Evolutionary conservation across 2,888 invertebrate species (phyloP), one percentile per base, ranked within the genome.

Genomic region (Crossocerus cetratus): DNA sequence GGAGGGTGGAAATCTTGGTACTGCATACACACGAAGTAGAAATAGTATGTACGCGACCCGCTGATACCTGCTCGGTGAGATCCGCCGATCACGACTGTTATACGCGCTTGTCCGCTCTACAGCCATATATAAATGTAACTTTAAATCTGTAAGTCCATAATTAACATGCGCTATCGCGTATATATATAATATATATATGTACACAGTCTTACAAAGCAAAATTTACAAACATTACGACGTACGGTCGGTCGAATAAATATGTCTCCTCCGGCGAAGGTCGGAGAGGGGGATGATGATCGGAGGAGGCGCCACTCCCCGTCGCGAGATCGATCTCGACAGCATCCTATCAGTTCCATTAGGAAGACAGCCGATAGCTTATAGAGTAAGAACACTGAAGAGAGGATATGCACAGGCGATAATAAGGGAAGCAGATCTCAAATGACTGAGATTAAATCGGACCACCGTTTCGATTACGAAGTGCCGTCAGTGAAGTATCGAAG

Each of bases 191-290:
- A 78, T 88, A 87, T 86, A 85, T 90, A 90, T 91, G 85, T 91
- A 91, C 90, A 91, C 90, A 91, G 90, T 90, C 88, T 91, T 91
- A 90, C 90, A 87, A 90, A 87, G 88, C 90, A 88, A 91, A 90
- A 89, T 91, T 89, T 90, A 91, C 90, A 91, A 90, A 90, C 85
- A 87, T 84, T 84, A 88, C 83, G 86, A 86, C 86, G 84, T 85
- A 86, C 83, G 83, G 85, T 85, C 86, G 86, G 85, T 87, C 83
- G 86, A 89, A 88, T 87, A 81, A 81, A 82, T 82, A 80, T 67
- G 59, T 81, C 58, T 68, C 21, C 73, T 70, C 68, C 64, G 42
- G 57, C 74, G 74, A 63, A 59, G 57, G 55, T 80, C 45, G 56
- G 65, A 58, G 56, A 45, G 64, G 57, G 59, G 74, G 54, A 32